Conservation (phyloP, 2,888 invertebrate genomes). For the Adela reaumurella region DNA sequence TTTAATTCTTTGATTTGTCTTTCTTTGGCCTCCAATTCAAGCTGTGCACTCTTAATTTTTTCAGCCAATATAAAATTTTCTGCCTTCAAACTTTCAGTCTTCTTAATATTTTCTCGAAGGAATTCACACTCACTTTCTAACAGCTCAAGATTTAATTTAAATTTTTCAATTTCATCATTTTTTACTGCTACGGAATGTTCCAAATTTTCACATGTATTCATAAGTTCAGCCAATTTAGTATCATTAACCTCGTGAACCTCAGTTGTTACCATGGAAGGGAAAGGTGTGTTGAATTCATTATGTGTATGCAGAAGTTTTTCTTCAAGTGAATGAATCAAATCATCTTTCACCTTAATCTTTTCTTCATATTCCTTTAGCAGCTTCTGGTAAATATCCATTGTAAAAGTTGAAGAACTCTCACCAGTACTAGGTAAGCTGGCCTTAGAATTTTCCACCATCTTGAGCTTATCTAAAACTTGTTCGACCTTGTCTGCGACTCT, state of each 20-base stretch:
- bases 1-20: background rate
- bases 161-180: background rate
- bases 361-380: slow-evolving; percentile 38
- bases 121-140: background rate
- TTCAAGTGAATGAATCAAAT: background rate
- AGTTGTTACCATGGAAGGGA: too few relatives aligned
- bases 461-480: slow-evolving; percentile 25
- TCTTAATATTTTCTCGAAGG: background rate
- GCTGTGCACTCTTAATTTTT: background rate
- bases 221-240: too few relatives aligned
- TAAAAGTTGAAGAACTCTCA: slow-evolving; percentile 15
- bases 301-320: background rate
- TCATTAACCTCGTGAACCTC: too few relatives aligned
- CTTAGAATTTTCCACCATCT: slow-evolving; percentile 16
- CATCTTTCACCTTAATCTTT: slow-evolving; percentile 24
- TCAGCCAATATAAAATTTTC: background rate
- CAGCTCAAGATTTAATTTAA: background rate
- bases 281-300: background rate
- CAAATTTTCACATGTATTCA: too few relatives aligned
- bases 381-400: slow-evolving; percentile 30
- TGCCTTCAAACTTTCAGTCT: background rate
- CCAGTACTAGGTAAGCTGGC: slow-evolving; percentile 14
- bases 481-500: slow-evolving; percentile 38
- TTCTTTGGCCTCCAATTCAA: background rate
- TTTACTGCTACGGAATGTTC: background rate